Base-by-base conservation (phyloP, 2,888 invertebrate genomes). In the Ceraclea dissimilis region DNA sequence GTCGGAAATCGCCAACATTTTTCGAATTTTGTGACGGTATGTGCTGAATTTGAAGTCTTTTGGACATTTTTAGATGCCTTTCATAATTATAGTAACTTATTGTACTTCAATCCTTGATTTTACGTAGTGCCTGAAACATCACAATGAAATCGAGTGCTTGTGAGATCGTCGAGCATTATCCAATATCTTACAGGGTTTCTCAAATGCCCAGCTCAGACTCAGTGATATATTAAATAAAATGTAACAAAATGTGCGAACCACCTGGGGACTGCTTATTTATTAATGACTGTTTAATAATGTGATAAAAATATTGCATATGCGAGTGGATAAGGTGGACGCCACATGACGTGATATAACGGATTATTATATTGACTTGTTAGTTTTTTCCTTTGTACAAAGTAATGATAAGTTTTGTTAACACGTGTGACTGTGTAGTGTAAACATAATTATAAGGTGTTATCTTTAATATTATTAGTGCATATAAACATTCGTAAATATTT, bases 281-380 rank as follows among this genome's bases (percentile, higher is more conserved):
- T 13, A 39, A 39, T 5, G 13, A 39, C 39, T 39, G n/a, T 39
- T 39, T 39, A 13, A 16, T 39, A n/a, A 39, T 46, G 46, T 46
- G 46, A 46, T 20, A 19, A 19, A 11, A 46, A 46, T 46, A 39
- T 2, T 19, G 46, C 46, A 46, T 46, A 46, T 46, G 46, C 18
- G 20, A n/a, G 19, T 18, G 19, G 18, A 46, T 13, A 19, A 19
- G 18, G 19, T 46, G 19, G 20, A 49, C 16, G 16, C 26, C 26
- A n/a, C 19, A 26, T 49, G 49, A 49, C 49, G 49, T 49, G 49
- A 49, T 49, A 17, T 49, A 49, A 49, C 49, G 49, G 49, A 49
- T 49, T 46, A 46, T 46, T 46, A 4, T 13, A 39, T 39, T 39
- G 39, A 39, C 39, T 26, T 26, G 26, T 26, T 26, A 26, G 26